A percentile compares a stretch with the other conserved stretches of the same genome.
Evolutionary conservation across 2,113 vertebrate species (phyloP).

Genomic region (Narcine bancroftii): DNA sequence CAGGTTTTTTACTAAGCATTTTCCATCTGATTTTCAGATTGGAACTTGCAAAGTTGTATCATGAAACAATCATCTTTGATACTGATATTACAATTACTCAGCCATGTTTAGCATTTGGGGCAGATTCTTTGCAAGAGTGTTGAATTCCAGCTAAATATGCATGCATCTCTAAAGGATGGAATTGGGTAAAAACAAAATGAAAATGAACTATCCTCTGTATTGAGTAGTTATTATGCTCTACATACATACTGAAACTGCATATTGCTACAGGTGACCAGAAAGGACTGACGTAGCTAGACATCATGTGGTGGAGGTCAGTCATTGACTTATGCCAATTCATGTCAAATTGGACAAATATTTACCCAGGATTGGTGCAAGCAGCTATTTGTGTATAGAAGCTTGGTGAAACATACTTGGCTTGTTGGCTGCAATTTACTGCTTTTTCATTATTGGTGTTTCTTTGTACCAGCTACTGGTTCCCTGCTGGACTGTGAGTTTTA

Average conservation of each 20-base stretch:
- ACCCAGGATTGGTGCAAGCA: not conserved
- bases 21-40: not conserved
- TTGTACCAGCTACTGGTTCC: not conserved
- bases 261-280: not conserved
- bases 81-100: not conserved
- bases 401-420: not conserved
- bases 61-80: not conserved
- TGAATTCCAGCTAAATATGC: not conserved
- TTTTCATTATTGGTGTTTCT: slow-evolving; percentile 19
- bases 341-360: not conserved
- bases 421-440: slow-evolving; percentile 4
- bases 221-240: not conserved
- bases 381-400: not conserved
- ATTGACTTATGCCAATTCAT: not conserved
- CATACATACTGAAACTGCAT: not conserved
- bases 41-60: not conserved
- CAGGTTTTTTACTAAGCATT: not conserved
- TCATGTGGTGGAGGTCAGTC: not conserved
- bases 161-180: not conserved
- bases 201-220: not conserved
- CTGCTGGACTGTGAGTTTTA: not conserved
- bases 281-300: not conserved
- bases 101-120: not conserved
- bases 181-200: not conserved
- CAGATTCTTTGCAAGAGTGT: not conserved